These are phyloP conservation scores for Cryptoblepharus egeriae DNA, from an alignment of 2,797 vertebrate species.

Conservation along the genomic window DNA sequence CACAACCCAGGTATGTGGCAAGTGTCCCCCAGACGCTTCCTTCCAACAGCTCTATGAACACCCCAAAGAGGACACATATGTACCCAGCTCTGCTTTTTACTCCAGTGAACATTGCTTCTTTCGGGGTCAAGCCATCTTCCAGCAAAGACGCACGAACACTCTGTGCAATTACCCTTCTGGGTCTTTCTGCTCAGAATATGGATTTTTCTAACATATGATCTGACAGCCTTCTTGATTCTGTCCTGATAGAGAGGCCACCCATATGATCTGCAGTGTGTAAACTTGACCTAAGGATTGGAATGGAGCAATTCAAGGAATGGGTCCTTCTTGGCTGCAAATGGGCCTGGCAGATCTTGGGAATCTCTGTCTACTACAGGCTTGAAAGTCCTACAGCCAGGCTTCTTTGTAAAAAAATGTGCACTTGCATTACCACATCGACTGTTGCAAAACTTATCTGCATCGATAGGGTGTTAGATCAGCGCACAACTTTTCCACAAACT, in stretches of 20 bases:
- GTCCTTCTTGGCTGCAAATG: not conserved
- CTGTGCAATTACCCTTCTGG: slow-evolving; percentile 66
- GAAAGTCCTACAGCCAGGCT: not conserved
- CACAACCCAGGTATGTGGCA: slow-evolving; percentile 54
- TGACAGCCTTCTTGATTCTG: slow-evolving; percentile 75
- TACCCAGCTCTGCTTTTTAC: slow-evolving; percentile 33
- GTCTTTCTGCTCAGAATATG: slow-evolving; percentile 82
- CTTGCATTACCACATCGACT: not conserved
- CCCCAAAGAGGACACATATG: not conserved
- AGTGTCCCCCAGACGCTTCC: slow-evolving; percentile 57
- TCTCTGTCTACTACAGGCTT: not conserved
- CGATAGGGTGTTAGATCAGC: too few species aligned
- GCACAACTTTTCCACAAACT: too few species aligned
- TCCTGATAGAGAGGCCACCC: slow-evolving; percentile 46
- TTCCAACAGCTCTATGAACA: slow-evolving; percentile 43
- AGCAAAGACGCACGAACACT: slow-evolving; percentile 74
- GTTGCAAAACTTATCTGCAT: not conserved
- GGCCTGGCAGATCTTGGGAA: not conserved
- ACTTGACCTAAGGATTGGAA: not conserved
- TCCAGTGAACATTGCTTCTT: slow-evolving; percentile 73
- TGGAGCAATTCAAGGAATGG: too few species aligned
- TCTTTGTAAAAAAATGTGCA: not conserved
- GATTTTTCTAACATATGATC: slow-evolving; percentile 78
- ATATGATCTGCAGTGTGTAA: not conserved
- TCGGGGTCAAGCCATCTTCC: slow-evolving; percentile 72